Base-by-base conservation (phyloP, 2,113 vertebrate genomes). In the Hipposideros armiger region DNA sequence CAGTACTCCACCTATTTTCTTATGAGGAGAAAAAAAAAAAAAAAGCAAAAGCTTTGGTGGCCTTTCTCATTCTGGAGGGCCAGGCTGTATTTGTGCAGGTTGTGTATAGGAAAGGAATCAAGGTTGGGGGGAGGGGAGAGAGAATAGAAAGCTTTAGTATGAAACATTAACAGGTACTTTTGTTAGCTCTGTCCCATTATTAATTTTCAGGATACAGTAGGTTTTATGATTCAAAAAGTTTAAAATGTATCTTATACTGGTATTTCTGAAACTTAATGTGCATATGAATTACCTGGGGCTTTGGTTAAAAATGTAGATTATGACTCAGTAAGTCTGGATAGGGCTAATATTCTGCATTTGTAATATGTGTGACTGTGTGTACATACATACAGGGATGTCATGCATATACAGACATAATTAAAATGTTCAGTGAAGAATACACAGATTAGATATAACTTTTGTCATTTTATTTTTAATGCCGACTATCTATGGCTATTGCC, bases 1-100 rank as follows among this genome's bases (percentile, higher is more conserved):
- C 19, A 58, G 74, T 26, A 84, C 86, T 97, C 95, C 93, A 95
- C 91, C 91, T 97, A 92, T 77, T 96, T 96, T 95, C 78, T 93
- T 74, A 45, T 85, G 72, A 94, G 45, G 10, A 8, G 3, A 32
- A 11, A 7, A n/a, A 93, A 30, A 30, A 62, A 81, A 70, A 10
- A 11, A 11, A 50, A 50, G 13, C 13, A 50, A 50, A 73, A 66
- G 11, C 64, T 80, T 80, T 94, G 32, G n/a, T 94, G 93, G 47
- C 86, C 24, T 76, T 86, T 16, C 40, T 84, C 8, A 5, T 67
- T 88, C 15, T 69, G 32, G 28, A 92, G n/a, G 7, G 19, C 32
- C 80, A 80, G 17, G 22, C 64, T 32, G 3, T 52, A 9, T 56
- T 76, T 77, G 16, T 58, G 5, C 28, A 52, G 28, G 52, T 30